phyloP scores from a whole-genome alignment of 2,797 vertebrate species.

The Acestrorhynchus altus region DNA sequence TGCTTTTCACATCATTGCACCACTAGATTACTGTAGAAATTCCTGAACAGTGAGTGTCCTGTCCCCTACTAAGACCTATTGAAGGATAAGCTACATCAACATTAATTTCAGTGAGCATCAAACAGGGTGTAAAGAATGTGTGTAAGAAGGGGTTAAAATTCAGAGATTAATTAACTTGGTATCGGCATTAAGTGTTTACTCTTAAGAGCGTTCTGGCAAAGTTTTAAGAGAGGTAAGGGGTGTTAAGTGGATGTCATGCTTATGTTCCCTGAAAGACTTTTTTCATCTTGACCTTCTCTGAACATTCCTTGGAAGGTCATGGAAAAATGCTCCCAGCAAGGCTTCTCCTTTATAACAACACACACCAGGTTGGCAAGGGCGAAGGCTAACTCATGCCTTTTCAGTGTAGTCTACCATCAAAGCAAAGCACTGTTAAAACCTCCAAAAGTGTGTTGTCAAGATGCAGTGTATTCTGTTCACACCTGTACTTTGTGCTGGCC shows the following conservation, averaged over 20 bases:
- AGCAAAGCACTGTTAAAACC: no score
- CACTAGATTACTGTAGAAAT: conserved; percentile 48
- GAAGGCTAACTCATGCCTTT: not conserved
- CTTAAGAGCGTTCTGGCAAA: not conserved
- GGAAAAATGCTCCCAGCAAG: not conserved
- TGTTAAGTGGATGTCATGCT: not conserved
- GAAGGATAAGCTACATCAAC: conserved; percentile 22
- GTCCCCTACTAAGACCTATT: conserved; percentile 1
- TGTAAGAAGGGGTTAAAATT: conserved; percentile 5
- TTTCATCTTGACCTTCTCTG: not conserved
- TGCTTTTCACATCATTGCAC: conserved; percentile 38
- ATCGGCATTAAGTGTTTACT: conserved; percentile 14
- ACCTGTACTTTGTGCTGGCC: no score
- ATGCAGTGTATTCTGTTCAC: no score
- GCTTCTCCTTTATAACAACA: not conserved
- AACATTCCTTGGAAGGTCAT: not conserved
- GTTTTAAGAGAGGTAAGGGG: not conserved
- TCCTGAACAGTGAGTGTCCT: conserved; percentile 47
- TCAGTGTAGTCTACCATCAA: not conserved
- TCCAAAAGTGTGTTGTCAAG: no score
- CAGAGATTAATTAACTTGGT: conserved; percentile 16
- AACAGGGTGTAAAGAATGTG: not conserved
- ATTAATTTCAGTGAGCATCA: conserved; percentile 28
- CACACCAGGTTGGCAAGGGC: not conserved
- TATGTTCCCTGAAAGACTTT: not conserved